Base-by-base conservation (phyloP, 2,888 invertebrate species). In the Acleris holmiana region DNA sequence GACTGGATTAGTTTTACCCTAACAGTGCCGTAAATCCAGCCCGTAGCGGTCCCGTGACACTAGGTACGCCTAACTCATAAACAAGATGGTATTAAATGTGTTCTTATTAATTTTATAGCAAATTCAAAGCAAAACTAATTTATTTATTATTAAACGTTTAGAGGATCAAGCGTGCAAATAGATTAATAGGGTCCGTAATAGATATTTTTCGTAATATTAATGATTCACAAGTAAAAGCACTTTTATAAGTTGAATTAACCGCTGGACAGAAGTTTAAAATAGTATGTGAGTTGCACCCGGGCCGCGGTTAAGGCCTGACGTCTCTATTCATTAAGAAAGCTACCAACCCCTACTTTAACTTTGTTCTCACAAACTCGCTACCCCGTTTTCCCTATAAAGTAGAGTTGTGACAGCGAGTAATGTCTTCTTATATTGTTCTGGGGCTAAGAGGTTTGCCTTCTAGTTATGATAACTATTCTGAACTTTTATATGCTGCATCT, bases 401-500 rank as follows among this genome's bases (percentile, higher is more conserved):
- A 88, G 85, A 90, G 83, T 87, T 89, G 88, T 90, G 92, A 90
- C 91, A 89, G 86, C 86, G 90, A 92, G 88, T 89, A 91, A 91
- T 91, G 89, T 88, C 87, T 84, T 85, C 86, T 87, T 90, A 90
- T 91, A 91, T 91, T 92, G 91, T 91, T 87, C 88, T 84, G 91
- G 91, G 91, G 89, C 87, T 89, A 89, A 90, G 91, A 90, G 90
- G 90, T 86, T 90, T 89, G 87, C 83, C 79, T 84, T 76, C 82
- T 83, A 85, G 81, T 86, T 88, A 84, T 78, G 84, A 86, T 84
- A 87, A 87, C 89, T 88, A 90, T 89, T 88, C 84, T 80, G 84
- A 89, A 91, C 88, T 90, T 88, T 88, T 82, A 82, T 83, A 82
- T 83, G 77, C 76, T 77, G 79, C 79, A 78, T 75, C 66, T 75